Base-by-base conservation (phyloP, 2,797 vertebrate genomes). In the Sitta carolinensis region DNA sequence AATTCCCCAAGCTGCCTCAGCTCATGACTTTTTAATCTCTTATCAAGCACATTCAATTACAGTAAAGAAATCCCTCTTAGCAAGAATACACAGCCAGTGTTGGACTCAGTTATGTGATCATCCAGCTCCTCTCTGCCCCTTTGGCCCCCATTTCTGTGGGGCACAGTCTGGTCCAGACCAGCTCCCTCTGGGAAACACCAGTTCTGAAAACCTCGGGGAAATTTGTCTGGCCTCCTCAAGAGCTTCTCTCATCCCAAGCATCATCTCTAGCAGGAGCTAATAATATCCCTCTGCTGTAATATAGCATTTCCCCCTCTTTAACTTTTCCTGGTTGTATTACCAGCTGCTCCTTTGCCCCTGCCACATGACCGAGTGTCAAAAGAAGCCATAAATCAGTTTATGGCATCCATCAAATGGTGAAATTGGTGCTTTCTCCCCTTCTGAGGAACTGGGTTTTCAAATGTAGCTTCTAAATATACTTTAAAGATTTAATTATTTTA, bases 261-360 rank as follows among this genome's bases (percentile, higher is more conserved):
- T 67, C 74, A 66, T 62, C 66, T 64, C 67, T 73, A 90, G 34
- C 30, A 90, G 74, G 61, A 87, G 70, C 67, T 92, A 96, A 91
- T 87, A 87, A 79, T 92, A 90, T 58, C 57, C 25, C 45, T 58
- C 50, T 67, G 50, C 48, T 95, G 72, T 87, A 89, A 80, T 54
- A 84, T 79, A 82, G 88, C 86, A 67, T 93, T 93, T 93, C 90
- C 62, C 93, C 22, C 48, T 57, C 90, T 90, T 79, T 67, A 90
- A 67, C 67, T 81, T 93, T n/a, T 82, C 84, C 61, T 79, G 47
- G 70, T 68, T 13, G 5, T 81, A 64, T 87, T 94, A 70, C 78
- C 92, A 95, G 89, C 92, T 95, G 94, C 77, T 94, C 40, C 42
- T 87, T 88, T 64, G 64, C 94, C 52, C 75, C 79, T 84, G 30